Conservation (phyloP, 2,888 invertebrate genomes). For the Nymphalis urticae region DNA sequence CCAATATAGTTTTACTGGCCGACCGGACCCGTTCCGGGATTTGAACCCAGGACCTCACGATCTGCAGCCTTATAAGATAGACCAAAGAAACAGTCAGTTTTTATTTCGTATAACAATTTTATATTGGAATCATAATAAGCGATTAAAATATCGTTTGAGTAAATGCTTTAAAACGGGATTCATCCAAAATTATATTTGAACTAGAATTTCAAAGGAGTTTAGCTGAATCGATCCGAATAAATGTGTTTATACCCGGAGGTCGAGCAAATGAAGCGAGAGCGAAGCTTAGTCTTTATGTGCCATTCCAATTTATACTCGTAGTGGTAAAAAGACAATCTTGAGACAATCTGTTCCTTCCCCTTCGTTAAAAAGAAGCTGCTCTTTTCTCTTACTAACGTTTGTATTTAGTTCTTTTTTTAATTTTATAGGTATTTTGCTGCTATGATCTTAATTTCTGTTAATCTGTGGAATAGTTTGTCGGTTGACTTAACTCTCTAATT, state of each 20-base stretch:
- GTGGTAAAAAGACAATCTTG: conserved; percentile 31
- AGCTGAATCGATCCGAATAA: conserved; percentile 25
- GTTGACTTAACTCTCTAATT: too few relatives aligned
- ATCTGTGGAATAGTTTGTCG: neutral
- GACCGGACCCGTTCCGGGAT: fast-evolving
- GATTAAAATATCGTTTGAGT: neutral
- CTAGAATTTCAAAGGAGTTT: neutral
- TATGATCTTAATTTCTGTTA: neutral
- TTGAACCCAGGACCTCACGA: too few relatives aligned
- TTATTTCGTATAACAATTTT: too few relatives aligned
- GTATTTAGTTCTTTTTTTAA: conserved; percentile 3
- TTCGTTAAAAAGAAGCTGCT: conserved; percentile 18
- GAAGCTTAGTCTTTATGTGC: conserved; percentile 35
- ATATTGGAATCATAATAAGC: neutral
- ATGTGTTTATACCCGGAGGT: conserved; percentile 29
- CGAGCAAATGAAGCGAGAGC: conserved; percentile 33
- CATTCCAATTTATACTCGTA: conserved; percentile 34
- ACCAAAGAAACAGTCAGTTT: too few relatives aligned
- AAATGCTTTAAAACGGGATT: neutral
- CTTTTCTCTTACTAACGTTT: conserved; percentile 7
- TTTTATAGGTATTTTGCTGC: neutral
- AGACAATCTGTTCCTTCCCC: conserved; percentile 31
- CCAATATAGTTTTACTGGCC: too few relatives aligned
- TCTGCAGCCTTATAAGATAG: too few relatives aligned
- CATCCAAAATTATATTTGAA: neutral